phyloP scores from a whole-genome alignment of 1,140 invertebrate genomes.

The Lepidotrigona ventralis region DNA sequence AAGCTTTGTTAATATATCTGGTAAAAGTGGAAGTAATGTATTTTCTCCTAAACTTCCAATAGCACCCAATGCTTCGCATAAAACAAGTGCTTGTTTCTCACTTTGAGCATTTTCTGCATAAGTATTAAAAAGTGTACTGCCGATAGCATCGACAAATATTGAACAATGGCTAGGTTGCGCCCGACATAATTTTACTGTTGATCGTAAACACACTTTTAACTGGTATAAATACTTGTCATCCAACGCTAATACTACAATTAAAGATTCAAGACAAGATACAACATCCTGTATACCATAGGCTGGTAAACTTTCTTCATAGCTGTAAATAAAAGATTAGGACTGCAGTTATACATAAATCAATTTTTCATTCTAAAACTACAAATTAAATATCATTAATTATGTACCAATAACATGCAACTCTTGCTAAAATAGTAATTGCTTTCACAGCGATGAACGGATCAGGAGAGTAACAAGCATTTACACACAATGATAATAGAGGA shows the following conservation, averaged over 20 bases:
- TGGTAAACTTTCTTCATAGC: constrained; percentile 84
- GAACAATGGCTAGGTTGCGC: constrained; percentile 82
- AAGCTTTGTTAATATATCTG: constrained; percentile 82
- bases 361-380: not conserved
- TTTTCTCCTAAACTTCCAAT: constrained; percentile 85
- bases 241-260: constrained; percentile 84
- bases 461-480: constrained; percentile 82
- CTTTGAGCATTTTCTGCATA: constrained; percentile 68
- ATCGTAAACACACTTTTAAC: constrained; percentile 84
- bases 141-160: constrained; percentile 84
- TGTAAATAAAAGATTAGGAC: constrained; percentile 67
- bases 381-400: constrained; percentile 27
- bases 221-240: constrained; percentile 81
- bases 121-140: constrained; percentile 79
- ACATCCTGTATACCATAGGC: constrained; percentile 83
- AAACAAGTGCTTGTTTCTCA: constrained; percentile 74
- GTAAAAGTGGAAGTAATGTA: constrained; percentile 81
- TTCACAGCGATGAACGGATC: constrained; percentile 85
- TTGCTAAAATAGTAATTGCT: constrained; percentile 85
- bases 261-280: constrained; percentile 84
- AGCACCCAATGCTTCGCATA: constrained; percentile 87
- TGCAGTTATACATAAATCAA: not conserved
- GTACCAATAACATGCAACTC: constrained; percentile 85
- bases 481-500: constrained; percentile 72
- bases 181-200: constrained; percentile 86